phyloP scores from a whole-genome alignment of 1,140 invertebrate genomes.

The Drosophila nigromelanica region DNA sequence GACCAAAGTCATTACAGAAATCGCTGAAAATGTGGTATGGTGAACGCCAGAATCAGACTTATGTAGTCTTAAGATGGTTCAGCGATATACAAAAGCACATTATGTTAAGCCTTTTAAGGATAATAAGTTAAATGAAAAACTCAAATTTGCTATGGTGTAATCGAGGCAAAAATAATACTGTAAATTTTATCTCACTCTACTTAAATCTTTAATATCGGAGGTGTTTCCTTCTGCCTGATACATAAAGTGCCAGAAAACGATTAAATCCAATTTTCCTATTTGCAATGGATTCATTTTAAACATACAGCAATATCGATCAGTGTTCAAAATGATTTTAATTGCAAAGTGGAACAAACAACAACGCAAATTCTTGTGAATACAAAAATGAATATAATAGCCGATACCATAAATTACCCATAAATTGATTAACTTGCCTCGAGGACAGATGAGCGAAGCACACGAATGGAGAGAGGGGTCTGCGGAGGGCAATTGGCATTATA shows the following conservation, averaged over 20 bases:
- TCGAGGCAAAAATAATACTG: too few relatives aligned
- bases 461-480: not conserved
- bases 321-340: conserved; percentile 65
- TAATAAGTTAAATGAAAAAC: too few relatives aligned
- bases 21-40: conserved; percentile 45
- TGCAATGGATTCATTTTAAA: conserved; percentile 25
- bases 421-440: conserved; percentile 54
- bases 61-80: conserved; percentile 49
- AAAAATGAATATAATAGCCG: conserved; percentile 49
- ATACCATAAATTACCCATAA: conserved; percentile 32
- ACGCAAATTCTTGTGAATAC: conserved; percentile 40
- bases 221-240: too few relatives aligned
- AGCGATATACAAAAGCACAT: too few relatives aligned
- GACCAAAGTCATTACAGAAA: conserved; percentile 76
- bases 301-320: conserved; percentile 35
- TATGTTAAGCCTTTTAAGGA: too few relatives aligned
- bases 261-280: too few relatives aligned
- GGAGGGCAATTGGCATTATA: conserved; percentile 22
- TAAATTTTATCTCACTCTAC: too few relatives aligned
- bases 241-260: too few relatives aligned
- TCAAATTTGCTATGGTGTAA: too few relatives aligned
- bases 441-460: too few relatives aligned
- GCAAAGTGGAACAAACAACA: conserved; percentile 58
- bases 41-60: conserved; percentile 49
- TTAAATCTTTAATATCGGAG: too few relatives aligned